Evolutionary conservation across 2,797 vertebrate genomes (phyloP).

Genomic region (Gymnothorax javanicus): DNA sequence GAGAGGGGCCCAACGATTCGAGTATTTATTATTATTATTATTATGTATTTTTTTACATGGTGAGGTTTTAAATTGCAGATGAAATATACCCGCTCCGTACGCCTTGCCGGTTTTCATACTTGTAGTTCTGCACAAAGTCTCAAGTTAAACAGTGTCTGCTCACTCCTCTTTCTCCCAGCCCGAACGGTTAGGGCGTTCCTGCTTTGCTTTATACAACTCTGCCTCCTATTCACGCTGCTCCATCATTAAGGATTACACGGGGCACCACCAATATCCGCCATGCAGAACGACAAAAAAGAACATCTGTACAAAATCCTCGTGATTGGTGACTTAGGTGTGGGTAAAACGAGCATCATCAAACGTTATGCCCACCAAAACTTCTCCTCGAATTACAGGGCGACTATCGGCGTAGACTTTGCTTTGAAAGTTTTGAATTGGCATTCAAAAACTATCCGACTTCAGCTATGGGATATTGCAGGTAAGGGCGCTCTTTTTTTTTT

Average conservation of each 20-base stretch:
- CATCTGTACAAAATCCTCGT: slow-evolving; percentile 96
- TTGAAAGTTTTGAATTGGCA: slow-evolving; percentile 96
- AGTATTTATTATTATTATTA: too few species aligned
- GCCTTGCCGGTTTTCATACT: background rate
- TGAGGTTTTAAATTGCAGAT: background rate
- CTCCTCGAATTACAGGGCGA: slow-evolving; percentile 92
- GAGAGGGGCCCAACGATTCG: too few species aligned
- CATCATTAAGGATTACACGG: slow-evolving; percentile 25
- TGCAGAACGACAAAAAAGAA: slow-evolving; percentile 85
- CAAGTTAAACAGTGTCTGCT: slow-evolving; percentile 5
- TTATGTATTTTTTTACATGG: background rate
- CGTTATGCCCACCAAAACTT: slow-evolving; percentile 97
- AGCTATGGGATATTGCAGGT: slow-evolving; percentile 98
- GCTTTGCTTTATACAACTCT: slow-evolving; percentile 9
- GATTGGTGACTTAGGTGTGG: slow-evolving; percentile 94
- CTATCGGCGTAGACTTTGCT: slow-evolving; percentile 93
- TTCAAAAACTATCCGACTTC: slow-evolving; percentile 86
- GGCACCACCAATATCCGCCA: slow-evolving; percentile 51
- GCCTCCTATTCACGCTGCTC: slow-evolving; percentile 1
- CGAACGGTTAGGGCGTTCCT: slow-evolving; percentile 18
- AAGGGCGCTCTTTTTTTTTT: slow-evolving; percentile 18
- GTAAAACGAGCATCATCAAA: slow-evolving; percentile 96
- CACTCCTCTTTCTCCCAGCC: slow-evolving; percentile 9
- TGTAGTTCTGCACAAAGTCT: background rate
- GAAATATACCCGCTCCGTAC: background rate